Base-by-base conservation (phyloP, 2,797 vertebrate genomes). In the Rhinogobio ventralis region DNA sequence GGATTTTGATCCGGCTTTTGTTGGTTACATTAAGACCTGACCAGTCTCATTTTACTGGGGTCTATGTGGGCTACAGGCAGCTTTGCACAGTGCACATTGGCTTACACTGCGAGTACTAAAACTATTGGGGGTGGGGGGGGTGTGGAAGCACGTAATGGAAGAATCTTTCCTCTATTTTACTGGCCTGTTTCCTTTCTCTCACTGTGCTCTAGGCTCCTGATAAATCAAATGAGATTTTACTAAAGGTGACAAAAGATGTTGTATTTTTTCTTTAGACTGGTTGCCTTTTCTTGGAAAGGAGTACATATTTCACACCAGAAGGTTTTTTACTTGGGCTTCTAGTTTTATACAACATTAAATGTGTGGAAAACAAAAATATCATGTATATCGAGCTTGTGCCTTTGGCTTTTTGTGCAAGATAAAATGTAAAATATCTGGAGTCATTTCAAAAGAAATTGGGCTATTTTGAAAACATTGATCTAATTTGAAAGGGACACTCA, bases 1-100 rank as follows among this genome's bases (percentile, higher is more conserved):
- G 94, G 95, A 95, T 95, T 95, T 94, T 94, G 93, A 95, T 95
- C 94, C 93, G 93, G 95, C 95, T 95, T 95, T 95, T 95, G 94
- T 94, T 95, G 93, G 94, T 95, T 95, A 95, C 95, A 95, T 95
- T 95, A 95, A 93, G 94, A 93, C 93, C 94, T 93, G 93, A 94
- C 94, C 94, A 94, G 94, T 95, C 94, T 95, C 95, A 95, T 95
- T 95, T 95, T 95, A 94, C 95, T 95, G 93, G 92, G 93, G 92
- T 86, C 84, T 94, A 93, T 94, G 92, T 91, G 92, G 92, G 94
- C 93, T 93, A 93, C 94, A 95, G 94, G 94, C 92, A 95, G 91
- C 91, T 92, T 89, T 91, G 89, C 90, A 89, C 89, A 84, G 88
- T 91, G 90, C 88, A 87, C 87, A 89, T 86, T 94, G 93, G 91